These are phyloP conservation scores for Zoroaster sp. DNA, from an alignment of 53 echinoderm and acorn worm species.

Conservation along the genomic window DNA sequence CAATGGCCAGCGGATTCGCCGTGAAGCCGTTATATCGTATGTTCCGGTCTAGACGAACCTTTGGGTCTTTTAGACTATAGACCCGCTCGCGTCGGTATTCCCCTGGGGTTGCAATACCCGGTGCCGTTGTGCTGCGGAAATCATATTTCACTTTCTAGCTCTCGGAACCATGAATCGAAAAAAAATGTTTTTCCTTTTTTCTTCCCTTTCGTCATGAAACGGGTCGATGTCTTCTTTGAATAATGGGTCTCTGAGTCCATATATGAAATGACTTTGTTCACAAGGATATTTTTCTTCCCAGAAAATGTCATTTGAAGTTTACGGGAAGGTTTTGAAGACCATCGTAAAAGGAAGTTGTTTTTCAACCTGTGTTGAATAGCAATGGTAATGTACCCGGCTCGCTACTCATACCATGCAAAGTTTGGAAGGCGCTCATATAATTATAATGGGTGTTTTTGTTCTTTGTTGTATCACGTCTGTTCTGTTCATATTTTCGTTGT, in stretches of 20 bases:
- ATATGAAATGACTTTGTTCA: background rate
- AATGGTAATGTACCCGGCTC: too few species aligned
- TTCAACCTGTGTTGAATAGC: too few species aligned
- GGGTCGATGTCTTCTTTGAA: background rate
- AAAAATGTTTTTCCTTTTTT: background rate
- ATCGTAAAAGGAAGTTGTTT: too few species aligned
- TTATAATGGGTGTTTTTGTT: too few species aligned
- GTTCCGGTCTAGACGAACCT: conserved; percentile 33
- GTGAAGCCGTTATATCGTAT: background rate
- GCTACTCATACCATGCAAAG: too few species aligned
- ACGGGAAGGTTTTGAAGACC: background rate
- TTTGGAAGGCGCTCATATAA: too few species aligned
- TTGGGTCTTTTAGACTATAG: background rate
- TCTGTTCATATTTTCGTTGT: too few species aligned
- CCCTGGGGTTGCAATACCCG: background rate
- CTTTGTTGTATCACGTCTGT: too few species aligned
- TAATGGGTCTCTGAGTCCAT: background rate
- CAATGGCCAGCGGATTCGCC: background rate
- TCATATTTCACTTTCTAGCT: background rate
- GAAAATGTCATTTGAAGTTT: background rate
- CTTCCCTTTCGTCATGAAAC: background rate
- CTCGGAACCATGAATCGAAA: background rate
- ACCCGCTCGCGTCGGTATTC: background rate
- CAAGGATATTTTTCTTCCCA: background rate
- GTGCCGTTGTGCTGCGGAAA: background rate